Evolutionary conservation across 2,888 invertebrate genomes (phyloP).

Genomic region (Ormyrus nitidulus): DNA sequence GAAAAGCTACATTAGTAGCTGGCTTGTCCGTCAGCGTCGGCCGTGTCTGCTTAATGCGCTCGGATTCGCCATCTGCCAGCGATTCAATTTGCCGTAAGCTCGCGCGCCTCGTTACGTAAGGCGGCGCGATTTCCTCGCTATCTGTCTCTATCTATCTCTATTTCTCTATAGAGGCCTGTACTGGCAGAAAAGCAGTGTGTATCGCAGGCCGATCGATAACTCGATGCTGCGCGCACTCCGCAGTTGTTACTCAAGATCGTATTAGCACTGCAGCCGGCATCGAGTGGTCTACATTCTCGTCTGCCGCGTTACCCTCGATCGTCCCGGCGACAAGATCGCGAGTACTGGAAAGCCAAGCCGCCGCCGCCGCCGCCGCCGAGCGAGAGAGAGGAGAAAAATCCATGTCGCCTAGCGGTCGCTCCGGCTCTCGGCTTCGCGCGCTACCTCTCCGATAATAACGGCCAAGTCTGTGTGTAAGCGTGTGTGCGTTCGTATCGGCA

Average conservation of each 20-base stretch:
- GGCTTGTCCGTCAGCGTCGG: neutral
- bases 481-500: neutral
- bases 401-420: constrained; percentile 48
- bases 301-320: constrained; percentile 33
- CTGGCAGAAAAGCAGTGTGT: neutral
- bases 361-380: constrained; percentile 3
- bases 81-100: constrained; percentile 68
- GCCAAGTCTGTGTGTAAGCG: neutral
- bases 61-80: constrained; percentile 64
- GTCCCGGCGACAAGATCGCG: constrained; percentile 34
- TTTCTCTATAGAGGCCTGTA: constrained; percentile 3
- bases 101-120: constrained; percentile 67
- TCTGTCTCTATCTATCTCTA: constrained; percentile 6
- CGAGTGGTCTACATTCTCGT: constrained; percentile 31
- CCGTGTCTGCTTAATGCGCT: constrained; percentile 48
- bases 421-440: neutral
- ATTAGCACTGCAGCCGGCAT: constrained; percentile 58
- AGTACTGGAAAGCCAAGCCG: neutral
- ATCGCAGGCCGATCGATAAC: constrained; percentile 7
- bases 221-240: neutral
- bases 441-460: constrained; percentile 15
- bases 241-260: constrained; percentile 58
- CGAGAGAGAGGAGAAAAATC: constrained; percentile 34
- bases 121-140: constrained; percentile 12
- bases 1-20: neutral